Conservation (phyloP, 2,113 vertebrate species). For the Chelonoidis abingdonii region DNA sequence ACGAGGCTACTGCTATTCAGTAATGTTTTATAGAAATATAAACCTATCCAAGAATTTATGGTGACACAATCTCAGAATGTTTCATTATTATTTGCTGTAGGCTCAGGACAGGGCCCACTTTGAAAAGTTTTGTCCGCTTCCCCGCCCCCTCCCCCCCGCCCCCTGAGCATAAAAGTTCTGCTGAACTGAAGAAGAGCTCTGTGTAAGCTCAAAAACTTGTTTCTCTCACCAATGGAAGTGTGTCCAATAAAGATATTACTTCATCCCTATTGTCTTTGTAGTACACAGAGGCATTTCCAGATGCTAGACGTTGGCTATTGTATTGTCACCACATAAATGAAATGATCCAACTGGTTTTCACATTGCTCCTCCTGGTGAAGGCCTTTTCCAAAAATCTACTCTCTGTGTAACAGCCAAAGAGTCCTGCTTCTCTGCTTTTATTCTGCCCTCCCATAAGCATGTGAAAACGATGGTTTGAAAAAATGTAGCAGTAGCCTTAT, state of each 20-base stretch:
- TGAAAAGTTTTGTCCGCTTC: background rate
- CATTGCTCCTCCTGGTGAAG: background rate
- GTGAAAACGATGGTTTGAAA: background rate
- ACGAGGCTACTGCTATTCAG: background rate
- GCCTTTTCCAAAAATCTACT: background rate
- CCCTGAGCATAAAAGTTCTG: background rate
- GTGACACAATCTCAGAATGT: background rate
- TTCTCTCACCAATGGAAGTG: background rate
- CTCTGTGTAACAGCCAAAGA: background rate
- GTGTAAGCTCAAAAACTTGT: background rate
- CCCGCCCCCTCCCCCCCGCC: rapidly evolving
- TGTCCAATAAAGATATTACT: background rate
- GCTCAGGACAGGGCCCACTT: background rate
- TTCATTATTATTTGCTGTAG: too few relatives aligned
- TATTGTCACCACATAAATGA: background rate
- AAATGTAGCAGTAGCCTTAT: background rate
- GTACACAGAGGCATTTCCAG: background rate
- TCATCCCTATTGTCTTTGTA: background rate
- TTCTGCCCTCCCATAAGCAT: background rate
- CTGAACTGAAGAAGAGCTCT: background rate
- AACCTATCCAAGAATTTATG: background rate
- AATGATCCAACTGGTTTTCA: background rate
- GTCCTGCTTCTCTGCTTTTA: background rate
- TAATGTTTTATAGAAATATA: background rate
- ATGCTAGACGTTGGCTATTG: background rate